phyloP scores from a whole-genome alignment of 2,888 invertebrate genomes.

The Aspidiotus rigidus region DNA sequence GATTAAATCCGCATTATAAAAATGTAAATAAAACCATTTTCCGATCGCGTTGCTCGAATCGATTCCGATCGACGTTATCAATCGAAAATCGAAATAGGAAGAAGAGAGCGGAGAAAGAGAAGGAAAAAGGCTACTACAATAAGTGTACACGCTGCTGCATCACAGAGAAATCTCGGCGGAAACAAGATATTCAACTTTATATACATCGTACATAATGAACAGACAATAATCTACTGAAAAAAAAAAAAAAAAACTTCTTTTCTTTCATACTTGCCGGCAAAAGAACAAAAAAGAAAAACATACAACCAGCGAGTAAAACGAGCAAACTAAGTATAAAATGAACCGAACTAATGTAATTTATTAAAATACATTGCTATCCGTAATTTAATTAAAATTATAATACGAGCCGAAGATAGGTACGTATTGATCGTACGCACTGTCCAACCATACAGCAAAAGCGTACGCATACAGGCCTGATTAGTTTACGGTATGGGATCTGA shows the following conservation, averaged over 20 bases:
- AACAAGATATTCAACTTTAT: slow-evolving; percentile 3
- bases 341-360: slow-evolving; percentile 2
- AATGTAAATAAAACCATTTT: neutral
- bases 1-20: neutral
- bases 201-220: neutral
- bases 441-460: too few species aligned
- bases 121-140: neutral
- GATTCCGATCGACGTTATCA: slow-evolving; percentile 4
- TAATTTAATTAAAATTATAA: slow-evolving; percentile 4
- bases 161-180: neutral
- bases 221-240: slow-evolving; percentile 2
- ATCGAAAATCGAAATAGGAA: neutral
- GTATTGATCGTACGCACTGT: neutral
- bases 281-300: too few species aligned
- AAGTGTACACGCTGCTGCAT: neutral
- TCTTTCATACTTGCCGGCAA: neutral
- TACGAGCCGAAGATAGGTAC: neutral
- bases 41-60: neutral
- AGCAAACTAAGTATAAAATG: neutral
- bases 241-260: neutral
- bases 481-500: neutral
- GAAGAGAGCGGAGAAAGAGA: too few species aligned
- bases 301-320: neutral
- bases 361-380: neutral
- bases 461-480: neutral